Conservation (phyloP, 2,888 invertebrate genomes). For the Gortyna flavago region DNA sequence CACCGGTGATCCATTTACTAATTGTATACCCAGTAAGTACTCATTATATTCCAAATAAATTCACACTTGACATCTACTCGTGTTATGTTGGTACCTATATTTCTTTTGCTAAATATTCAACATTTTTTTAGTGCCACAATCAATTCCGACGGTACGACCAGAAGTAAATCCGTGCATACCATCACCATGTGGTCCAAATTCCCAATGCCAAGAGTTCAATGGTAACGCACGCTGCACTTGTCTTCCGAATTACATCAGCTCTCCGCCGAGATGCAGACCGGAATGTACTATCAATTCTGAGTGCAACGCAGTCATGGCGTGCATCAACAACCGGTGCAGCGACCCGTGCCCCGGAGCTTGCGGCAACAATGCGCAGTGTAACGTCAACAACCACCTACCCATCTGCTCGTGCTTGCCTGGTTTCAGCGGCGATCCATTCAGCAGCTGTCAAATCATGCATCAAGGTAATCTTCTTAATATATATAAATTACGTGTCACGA, state of each 20-base stretch:
- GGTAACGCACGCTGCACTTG: slow-evolving; percentile 93
- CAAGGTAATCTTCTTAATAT: too few relatives aligned
- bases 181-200: slow-evolving; percentile 94
- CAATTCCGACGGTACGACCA: slow-evolving; percentile 72
- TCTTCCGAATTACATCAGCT: slow-evolving; percentile 92
- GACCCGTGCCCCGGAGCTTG: slow-evolving; percentile 95
- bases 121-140: slow-evolving; percentile 73
- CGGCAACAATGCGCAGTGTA: slow-evolving; percentile 93
- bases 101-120: slow-evolving; percentile 16
- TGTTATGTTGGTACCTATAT: background rate
- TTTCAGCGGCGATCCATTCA: slow-evolving; percentile 94
- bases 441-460: slow-evolving; percentile 80
- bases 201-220: slow-evolving; percentile 92
- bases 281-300: slow-evolving; percentile 93
- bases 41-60: slow-evolving; percentile 8
- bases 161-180: slow-evolving; percentile 92
- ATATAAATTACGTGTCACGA: too few relatives aligned
- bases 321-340: slow-evolving; percentile 92
- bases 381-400: slow-evolving; percentile 93
- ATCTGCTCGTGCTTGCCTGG: slow-evolving; percentile 92
- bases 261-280: slow-evolving; percentile 94
- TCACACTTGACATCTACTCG: background rate
- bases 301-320: slow-evolving; percentile 92
- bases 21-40: slow-evolving; percentile 88
- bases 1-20: slow-evolving; percentile 94